Evolutionary conservation across 2,113 vertebrate genomes (phyloP).

Genomic region (Oenanthe oenanthe): DNA sequence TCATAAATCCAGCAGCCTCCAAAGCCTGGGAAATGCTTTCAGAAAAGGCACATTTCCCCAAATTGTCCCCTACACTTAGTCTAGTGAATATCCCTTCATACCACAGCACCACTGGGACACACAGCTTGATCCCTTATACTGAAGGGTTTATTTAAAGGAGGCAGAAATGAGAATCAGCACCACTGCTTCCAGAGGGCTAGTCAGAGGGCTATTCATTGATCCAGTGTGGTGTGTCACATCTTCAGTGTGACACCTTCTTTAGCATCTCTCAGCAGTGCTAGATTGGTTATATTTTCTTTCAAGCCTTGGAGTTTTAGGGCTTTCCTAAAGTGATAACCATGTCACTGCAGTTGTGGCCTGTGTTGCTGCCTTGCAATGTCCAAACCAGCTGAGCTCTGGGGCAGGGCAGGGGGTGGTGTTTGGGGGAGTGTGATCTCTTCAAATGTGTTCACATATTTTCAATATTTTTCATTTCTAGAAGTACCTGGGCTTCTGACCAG

Average conservation of each 20-base stretch:
- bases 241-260: neutral
- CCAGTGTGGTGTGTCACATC: neutral
- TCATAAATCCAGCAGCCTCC: neutral
- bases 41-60: neutral
- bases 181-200: neutral
- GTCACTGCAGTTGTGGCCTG: neutral
- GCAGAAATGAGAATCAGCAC: neutral
- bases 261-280: neutral
- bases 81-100: neutral
- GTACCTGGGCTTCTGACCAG: neutral
- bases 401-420: neutral
- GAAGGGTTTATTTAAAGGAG: constrained; percentile 1
- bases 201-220: neutral
- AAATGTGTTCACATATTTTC: neutral
- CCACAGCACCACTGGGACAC: neutral
- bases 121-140: neutral
- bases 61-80: neutral
- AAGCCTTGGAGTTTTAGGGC: neutral
- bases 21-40: neutral
- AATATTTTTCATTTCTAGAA: neutral
- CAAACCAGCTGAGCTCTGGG: neutral
- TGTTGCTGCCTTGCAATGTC: neutral
- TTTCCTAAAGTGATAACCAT: neutral
- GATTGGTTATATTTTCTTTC: neutral
- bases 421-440: neutral